Base-by-base conservation (phyloP, 2,888 invertebrate species). In the Conchocele bisecta region DNA sequence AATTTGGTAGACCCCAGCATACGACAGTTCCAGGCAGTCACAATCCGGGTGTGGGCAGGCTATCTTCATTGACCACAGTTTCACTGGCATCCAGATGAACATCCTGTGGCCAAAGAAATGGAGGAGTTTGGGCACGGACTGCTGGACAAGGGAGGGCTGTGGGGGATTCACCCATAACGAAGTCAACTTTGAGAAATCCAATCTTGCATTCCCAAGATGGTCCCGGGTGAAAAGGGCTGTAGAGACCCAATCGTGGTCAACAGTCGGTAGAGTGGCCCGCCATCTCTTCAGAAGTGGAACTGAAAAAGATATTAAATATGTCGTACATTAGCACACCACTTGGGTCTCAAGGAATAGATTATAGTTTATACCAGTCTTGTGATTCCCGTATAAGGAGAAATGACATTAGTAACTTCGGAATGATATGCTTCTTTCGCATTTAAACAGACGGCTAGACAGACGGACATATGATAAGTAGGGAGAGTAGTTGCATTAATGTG, bases 41-140 rank as follows among this genome's bases (percentile, higher is more conserved):
- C 11, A n/a, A 22, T 46, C 46, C 4, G 11, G 24, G 46, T 46
- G 24, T 9, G 17, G 24, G 15, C 46, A 46, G 5, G 24, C 26
- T 3, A 46, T 24, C 11, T 20, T 24, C 11, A 46, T 28, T 20
- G 13, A 13, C 46, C 46, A 46, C 20, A 46, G 24, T 13, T 46
- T 46, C 11, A 46, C 22, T 26, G 46, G 46, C 46, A 46, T 46
- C 46, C 46, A 46, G 15, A 46, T 24, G 22, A 46, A 46, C 24
- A 46, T 15, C 9, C 46, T 9, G 46, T n/a, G n/a, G n/a, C n/a
- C n/a, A n/a, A n/a, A n/a, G n/a, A n/a, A n/a, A n/a, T n/a, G n/a
- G n/a, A n/a, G n/a, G n/a, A n/a, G n/a, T n/a, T n/a, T n/a, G n/a
- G 20, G 46, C 7, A 20, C 24, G 28, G 15, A 26, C 4, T 28